Base-by-base conservation (phyloP, 2,888 invertebrate genomes). In the Rhimphoctona megacephalus region DNA sequence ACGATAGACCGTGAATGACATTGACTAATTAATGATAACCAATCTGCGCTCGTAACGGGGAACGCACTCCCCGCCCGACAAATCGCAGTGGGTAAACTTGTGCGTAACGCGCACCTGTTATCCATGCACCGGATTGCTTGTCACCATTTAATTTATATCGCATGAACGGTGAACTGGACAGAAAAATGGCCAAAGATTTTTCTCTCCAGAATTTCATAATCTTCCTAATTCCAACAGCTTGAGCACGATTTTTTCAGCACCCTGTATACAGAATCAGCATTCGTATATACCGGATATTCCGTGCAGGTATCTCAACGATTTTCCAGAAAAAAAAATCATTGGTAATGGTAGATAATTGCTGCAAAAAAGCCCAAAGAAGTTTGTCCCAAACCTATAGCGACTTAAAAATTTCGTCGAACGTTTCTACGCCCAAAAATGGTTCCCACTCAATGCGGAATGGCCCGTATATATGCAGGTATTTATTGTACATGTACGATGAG, bases 391-490 rank as follows among this genome's bases (percentile, higher is more conserved):
- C 4, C 30, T 19, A 7, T 49, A 30, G 17, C 54, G n/a, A 22
- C 36, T 33, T 11, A 52, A 54, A 25, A 33, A 33, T 11, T 52
- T 14, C n/a, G n/a, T 17, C n/a, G 30, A 33, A 72, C 49, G 30
- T 9, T 72, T 52, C 36, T 33, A n/a, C 9, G 52, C 19, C 72
- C 33, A 54, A 72, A 72, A 72, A 54, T n/a, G 52, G 36, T 22
- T 52, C 72, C n/a, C 33, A 11, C 17, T 22, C 19, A 36, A 39
- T 17, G 36, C 36, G 54, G 57, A 73, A 73, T 39, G 36, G 6
- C 74, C 61, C 30, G 19, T 74, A 43, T 30, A 61, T n/a, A 33
- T 70, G 30, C n/a, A 46, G 25, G 33, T 66, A 66, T 39, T n/a
- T 52, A 52, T 39, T n/a, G 49, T 36, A 46, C 11, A 54, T n/a